Evolutionary conservation across 2,797 vertebrate species (phyloP).

Genomic region (Catostomus latipinnis): DNA sequence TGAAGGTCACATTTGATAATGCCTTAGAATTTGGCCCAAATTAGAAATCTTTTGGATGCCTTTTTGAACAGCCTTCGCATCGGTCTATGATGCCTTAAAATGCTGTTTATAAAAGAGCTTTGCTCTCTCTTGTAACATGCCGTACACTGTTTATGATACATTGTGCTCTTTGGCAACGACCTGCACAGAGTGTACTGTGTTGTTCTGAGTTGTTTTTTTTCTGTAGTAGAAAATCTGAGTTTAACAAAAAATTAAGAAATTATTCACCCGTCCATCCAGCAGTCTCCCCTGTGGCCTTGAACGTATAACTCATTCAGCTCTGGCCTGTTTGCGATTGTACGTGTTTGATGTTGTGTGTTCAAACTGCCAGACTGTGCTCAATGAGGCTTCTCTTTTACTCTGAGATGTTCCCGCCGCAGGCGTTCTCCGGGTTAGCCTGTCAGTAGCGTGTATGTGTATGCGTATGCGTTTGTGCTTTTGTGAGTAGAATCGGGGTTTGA

Average conservation of each 20-base stretch:
- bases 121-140: background rate
- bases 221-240: background rate
- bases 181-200: background rate
- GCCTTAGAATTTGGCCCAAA: too few species aligned
- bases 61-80: too few species aligned
- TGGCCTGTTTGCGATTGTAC: slow-evolving; percentile 43
- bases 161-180: slow-evolving; percentile 10
- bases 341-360: slow-evolving; percentile 61
- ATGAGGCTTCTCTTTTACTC: slow-evolving; percentile 67
- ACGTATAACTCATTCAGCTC: slow-evolving; percentile 17
- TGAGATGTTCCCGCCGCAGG: slow-evolving; percentile 65
- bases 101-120: background rate
- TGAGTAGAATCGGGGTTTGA: slow-evolving; percentile 3
- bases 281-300: slow-evolving; percentile 48
- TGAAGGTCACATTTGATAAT: too few species aligned
- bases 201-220: background rate
- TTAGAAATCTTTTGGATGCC: too few species aligned
- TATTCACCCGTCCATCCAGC: slow-evolving; percentile 41
- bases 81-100: background rate
- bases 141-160: background rate
- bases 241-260: background rate
- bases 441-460: slow-evolving; percentile 19
- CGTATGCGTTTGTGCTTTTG: slow-evolving; percentile 4
- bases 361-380: slow-evolving; percentile 68
- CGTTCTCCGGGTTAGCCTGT: slow-evolving; percentile 60